Evolutionary conservation across 2,888 invertebrate genomes (phyloP).

Genomic region (Phaedon cochleariae): DNA sequence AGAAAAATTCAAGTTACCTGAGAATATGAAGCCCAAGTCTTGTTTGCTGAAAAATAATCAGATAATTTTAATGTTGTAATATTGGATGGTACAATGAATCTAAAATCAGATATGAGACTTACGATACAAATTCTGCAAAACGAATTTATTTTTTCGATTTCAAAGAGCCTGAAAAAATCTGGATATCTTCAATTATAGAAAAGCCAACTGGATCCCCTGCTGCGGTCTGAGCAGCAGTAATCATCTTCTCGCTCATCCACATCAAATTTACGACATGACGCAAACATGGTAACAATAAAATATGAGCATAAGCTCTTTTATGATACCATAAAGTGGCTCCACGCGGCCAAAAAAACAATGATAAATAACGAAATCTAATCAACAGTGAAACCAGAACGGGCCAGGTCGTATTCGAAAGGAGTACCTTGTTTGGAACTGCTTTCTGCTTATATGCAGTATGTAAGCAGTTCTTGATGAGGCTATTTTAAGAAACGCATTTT

Average conservation of each 20-base stretch:
- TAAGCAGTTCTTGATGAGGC: neutral
- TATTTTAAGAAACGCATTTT: neutral
- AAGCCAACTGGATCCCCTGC: neutral
- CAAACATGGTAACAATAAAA: constrained; percentile 4
- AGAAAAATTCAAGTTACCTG: no score
- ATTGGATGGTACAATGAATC: no score
- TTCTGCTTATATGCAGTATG: neutral
- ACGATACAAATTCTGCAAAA: no score
- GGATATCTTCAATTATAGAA: neutral
- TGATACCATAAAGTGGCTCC: constrained; percentile 12
- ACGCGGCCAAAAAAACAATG: neutral
- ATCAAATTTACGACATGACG: constrained; percentile 1
- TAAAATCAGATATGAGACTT: no score
- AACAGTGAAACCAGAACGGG: neutral
- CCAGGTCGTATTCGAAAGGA: neutral
- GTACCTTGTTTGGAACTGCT: neutral
- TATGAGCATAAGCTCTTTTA: constrained; percentile 6
- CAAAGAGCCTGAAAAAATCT: neutral
- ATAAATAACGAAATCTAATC: neutral
- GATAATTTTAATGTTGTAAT: no score
- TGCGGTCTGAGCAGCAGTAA: neutral
- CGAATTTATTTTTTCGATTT: neutral
- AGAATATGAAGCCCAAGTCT: no score
- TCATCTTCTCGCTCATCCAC: neutral
- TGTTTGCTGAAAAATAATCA: no score